Conservation (phyloP, 92 coral and sea anemone species). For the Zoanthus sociatus region DNA sequence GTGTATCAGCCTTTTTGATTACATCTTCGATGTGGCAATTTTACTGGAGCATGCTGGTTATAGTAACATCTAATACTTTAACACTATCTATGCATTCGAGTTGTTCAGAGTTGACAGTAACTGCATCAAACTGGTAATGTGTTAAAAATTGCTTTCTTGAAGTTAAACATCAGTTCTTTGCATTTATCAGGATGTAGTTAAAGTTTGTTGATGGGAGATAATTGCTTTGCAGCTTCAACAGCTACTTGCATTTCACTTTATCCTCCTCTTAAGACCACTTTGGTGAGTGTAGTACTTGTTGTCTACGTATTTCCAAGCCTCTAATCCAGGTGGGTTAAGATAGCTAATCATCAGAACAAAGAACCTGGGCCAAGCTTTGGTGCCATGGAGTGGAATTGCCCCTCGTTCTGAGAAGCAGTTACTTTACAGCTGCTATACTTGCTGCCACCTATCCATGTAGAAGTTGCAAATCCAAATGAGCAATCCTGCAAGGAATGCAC, state of each 20-base stretch:
- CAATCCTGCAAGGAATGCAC: too few relatives aligned
- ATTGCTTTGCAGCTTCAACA: neutral
- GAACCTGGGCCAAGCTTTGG: too few relatives aligned
- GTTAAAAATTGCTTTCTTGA: constrained; percentile 12
- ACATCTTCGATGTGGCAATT: too few relatives aligned
- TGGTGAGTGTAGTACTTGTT: neutral
- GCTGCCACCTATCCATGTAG: too few relatives aligned
- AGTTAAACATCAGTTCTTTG: too few relatives aligned
- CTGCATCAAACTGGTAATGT: constrained; percentile 38
- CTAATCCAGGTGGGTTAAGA: neutral
- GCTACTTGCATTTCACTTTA: neutral
- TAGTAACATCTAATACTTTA: too few relatives aligned
- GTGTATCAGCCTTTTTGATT: too few relatives aligned
- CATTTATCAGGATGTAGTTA: neutral
- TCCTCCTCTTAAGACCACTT: neutral
- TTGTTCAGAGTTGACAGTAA: constrained; percentile 50
- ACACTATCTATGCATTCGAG: constrained; percentile 31
- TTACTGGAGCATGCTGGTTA: too few relatives aligned
- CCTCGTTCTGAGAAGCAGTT: too few relatives aligned
- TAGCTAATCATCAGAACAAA: neutral
- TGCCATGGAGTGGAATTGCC: too few relatives aligned
- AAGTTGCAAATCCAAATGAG: too few relatives aligned
- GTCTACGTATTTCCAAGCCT: neutral
- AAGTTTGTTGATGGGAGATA: neutral
- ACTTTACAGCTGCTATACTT: too few relatives aligned